Conservation (phyloP, 1,140 invertebrate species). For the Bombus impatiens region DNA sequence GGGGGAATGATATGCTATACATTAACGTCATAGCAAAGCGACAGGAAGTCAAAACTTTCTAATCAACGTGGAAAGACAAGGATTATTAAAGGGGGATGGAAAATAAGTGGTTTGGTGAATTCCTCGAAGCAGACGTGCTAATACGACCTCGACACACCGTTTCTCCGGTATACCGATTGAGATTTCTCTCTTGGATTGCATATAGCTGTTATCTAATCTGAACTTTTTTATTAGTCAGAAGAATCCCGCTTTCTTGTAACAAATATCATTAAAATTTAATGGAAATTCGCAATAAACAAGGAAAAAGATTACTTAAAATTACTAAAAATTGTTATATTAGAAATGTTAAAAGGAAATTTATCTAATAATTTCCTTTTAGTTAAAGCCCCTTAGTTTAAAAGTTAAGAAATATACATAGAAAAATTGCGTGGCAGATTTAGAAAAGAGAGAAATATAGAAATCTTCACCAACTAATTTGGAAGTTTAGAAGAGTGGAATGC, state of each 20-base stretch:
- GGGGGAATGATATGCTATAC: not conserved
- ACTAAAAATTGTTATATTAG: too few species aligned
- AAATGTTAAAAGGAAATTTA: too few species aligned
- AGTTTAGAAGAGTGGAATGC: not conserved
- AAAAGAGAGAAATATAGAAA: not conserved
- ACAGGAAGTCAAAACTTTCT: not conserved
- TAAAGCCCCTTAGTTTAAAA: not conserved
- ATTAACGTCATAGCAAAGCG: not conserved
- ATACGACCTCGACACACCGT: not conserved
- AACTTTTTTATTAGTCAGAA: not conserved
- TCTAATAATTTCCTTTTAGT: too few species aligned
- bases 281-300: too few species aligned
- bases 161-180: not conserved
- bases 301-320: too few species aligned
- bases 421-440: not conserved
- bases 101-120: not conserved
- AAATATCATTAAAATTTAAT: not conserved
- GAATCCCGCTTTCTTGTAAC: not conserved
- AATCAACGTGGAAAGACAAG: not conserved
- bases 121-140: not conserved
- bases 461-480: not conserved
- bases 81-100: not conserved
- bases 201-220: conserved; percentile 6
- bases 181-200: conserved; percentile 15
- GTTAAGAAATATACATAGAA: not conserved